Evolutionary conservation across 2,797 vertebrate genomes (phyloP).

Genomic region (Tragopan temminckii): DNA sequence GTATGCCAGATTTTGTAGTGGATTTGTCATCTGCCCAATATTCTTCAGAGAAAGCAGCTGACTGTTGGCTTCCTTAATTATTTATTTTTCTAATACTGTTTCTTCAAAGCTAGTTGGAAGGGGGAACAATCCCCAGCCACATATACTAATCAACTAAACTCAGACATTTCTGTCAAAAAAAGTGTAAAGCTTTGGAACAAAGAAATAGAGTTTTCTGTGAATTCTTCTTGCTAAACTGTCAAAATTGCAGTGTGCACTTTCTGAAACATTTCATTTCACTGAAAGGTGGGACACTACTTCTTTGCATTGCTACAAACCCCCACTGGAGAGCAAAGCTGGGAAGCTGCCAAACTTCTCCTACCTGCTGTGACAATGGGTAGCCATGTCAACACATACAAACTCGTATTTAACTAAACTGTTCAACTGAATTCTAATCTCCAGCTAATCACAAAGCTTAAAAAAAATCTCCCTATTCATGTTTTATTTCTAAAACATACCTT

Average conservation of each 20-base stretch:
- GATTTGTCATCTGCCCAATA: conserved; percentile 51
- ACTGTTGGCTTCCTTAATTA: conserved; percentile 36
- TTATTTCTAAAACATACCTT: conserved; percentile 65
- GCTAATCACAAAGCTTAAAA: conserved; percentile 27
- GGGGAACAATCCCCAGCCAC: background rate
- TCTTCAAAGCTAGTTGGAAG: conserved; percentile 19
- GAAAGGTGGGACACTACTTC: conserved; percentile 12
- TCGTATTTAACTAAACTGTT: conserved; percentile 51
- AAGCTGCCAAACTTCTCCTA: conserved; percentile 58
- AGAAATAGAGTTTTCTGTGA: background rate
- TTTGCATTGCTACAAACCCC: background rate
- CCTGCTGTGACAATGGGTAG: conserved; percentile 66
- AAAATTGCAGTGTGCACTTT: conserved; percentile 8
- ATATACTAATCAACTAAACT: background rate
- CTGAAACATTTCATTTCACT: background rate
- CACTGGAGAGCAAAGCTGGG: conserved; percentile 42
- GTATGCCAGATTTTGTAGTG: conserved; percentile 36
- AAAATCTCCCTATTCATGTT: conserved; percentile 47
- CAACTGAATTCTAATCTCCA: conserved; percentile 73
- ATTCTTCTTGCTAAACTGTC: background rate
- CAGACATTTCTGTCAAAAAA: conserved; percentile 2
- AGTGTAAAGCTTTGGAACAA: conserved; percentile 18
- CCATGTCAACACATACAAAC: conserved; percentile 52
- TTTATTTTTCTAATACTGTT: conserved; percentile 45
- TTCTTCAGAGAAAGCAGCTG: conserved; percentile 44